Base-by-base conservation (phyloP, 2,797 vertebrate species). In the Morus bassanus region DNA sequence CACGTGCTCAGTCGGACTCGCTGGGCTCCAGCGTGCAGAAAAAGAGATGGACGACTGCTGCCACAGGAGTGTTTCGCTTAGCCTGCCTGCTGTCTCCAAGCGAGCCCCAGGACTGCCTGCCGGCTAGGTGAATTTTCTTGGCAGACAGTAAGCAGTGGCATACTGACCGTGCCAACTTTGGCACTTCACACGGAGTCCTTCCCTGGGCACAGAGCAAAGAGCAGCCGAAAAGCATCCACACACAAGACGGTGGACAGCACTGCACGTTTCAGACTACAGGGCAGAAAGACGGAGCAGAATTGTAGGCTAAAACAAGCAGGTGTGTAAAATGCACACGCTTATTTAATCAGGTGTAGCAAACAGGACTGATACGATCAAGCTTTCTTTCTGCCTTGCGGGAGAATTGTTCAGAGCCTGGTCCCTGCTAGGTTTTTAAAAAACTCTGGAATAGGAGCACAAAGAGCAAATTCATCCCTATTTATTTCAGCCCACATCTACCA, bases 11-110 rank as follows among this genome's bases (percentile, higher is more conserved):
- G 41, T 30, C 35, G 54, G 35, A 50, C 35, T 67, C 5, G 1
- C n/a, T 2, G 39, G 35, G 31, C 46, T 73, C 13, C 41, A 18
- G n/a, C 2, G 4, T 30, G 70, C 37, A 30, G 64, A 18, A 37
- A 22, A 7, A 11, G 51, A 61, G 46, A n/a, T 15, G 17, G 59
- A 2, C 0, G 5, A 39, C 8, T 18, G 35, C 39, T 56, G 41
- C 63, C 61, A 23, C 0, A 0, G 6, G 39, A 79, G 41, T 3
- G 0, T 31, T 67, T 64, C 2, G 1, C 18, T 14, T 6, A 22
- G 21, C 57, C 8, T 35, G 23, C 48, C 37, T 17, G 1, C 6
- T 3, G 45, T 33, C 91, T 61, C 53, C 1, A 0, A 21, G 46
- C 0, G 0, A 77, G 41, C 43, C 51, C n/a, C 6, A 1, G 60